Evolutionary conservation across 2,797 vertebrate genomes (phyloP).

Genomic region (Euthynnus affinis): DNA sequence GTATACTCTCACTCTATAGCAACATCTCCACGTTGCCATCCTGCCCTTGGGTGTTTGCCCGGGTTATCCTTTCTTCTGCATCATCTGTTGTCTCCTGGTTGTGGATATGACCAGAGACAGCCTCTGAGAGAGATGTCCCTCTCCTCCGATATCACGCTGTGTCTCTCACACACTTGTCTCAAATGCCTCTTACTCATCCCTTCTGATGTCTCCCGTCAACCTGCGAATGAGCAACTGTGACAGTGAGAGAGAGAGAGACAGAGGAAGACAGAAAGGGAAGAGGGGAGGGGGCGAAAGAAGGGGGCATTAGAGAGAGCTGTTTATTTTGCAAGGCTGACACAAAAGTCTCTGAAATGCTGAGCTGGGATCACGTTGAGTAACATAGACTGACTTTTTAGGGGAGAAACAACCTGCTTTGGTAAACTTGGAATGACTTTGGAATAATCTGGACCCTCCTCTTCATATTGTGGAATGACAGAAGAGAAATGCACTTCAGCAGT

Average conservation of each 20-base stretch:
- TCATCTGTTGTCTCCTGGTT: slow-evolving; percentile 70
- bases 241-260: slow-evolving; percentile 70
- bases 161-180: slow-evolving; percentile 78
- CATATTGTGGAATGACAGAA: slow-evolving; percentile 62
- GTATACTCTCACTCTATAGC: slow-evolving; percentile 26
- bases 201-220: slow-evolving; percentile 81
- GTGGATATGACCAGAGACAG: slow-evolving; percentile 73
- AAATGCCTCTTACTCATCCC: slow-evolving; percentile 79
- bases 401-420: slow-evolving; percentile 80
- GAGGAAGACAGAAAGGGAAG: slow-evolving; percentile 55
- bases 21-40: slow-evolving; percentile 48
- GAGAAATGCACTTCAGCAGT: slow-evolving; percentile 77
- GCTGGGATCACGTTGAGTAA: slow-evolving; percentile 73
- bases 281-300: slow-evolving; percentile 64
- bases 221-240: slow-evolving; percentile 82
- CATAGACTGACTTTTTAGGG: slow-evolving; percentile 80
- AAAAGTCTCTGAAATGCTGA: slow-evolving; percentile 81
- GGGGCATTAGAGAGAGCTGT: slow-evolving; percentile 77
- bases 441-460: slow-evolving; percentile 67
- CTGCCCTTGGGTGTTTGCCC: slow-evolving; percentile 75
- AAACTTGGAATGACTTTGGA: slow-evolving; percentile 85
- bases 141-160: slow-evolving; percentile 67
- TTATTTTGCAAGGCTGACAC: slow-evolving; percentile 84
- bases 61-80: slow-evolving; percentile 66
- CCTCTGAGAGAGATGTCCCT: slow-evolving; percentile 72